These are phyloP conservation scores for Rugalucina vietnamica DNA, from an alignment of 2,888 invertebrate species.

Conservation along the genomic window DNA sequence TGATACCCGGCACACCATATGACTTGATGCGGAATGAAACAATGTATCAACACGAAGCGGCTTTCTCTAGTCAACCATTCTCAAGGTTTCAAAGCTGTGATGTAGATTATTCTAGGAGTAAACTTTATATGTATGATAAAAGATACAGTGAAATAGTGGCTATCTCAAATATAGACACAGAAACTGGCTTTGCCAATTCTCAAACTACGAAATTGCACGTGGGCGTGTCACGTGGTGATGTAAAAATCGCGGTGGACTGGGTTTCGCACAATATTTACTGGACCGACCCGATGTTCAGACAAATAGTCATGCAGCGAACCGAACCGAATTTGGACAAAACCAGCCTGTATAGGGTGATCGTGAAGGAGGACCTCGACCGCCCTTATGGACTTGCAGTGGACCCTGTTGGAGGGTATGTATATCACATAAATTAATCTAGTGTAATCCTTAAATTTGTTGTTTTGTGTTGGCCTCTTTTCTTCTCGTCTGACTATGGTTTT, in stretches of 20 bases:
- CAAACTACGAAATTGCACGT: background rate
- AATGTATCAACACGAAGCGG: background rate
- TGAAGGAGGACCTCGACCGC: constrained; percentile 13
- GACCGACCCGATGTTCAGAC: constrained; percentile 35
- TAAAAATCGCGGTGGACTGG: constrained; percentile 34
- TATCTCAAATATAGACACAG: constrained; percentile 2
- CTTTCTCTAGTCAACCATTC: background rate
- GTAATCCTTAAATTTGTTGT: no score
- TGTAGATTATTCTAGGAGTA: constrained; percentile 15
- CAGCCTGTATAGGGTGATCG: constrained; percentile 17
- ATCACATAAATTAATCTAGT: no score
- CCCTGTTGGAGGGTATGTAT: constrained; percentile 25
- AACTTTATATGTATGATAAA: constrained; percentile 23
- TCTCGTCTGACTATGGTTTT: no score
- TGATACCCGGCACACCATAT: background rate
- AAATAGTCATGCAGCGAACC: constrained; percentile 27
- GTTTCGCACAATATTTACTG: constrained; percentile 41
- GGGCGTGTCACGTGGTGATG: constrained; percentile 17
- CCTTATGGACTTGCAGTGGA: constrained; percentile 29
- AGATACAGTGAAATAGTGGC: background rate
- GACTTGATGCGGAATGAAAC: background rate
- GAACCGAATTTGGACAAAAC: background rate
- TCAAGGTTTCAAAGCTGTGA: background rate
- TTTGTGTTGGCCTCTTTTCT: no score
- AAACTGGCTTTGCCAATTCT: background rate